Evolutionary conservation across 1,140 invertebrate genomes (phyloP), one percentile per base, ranked within the genome.

Genomic region (Vanessa atalanta): DNA sequence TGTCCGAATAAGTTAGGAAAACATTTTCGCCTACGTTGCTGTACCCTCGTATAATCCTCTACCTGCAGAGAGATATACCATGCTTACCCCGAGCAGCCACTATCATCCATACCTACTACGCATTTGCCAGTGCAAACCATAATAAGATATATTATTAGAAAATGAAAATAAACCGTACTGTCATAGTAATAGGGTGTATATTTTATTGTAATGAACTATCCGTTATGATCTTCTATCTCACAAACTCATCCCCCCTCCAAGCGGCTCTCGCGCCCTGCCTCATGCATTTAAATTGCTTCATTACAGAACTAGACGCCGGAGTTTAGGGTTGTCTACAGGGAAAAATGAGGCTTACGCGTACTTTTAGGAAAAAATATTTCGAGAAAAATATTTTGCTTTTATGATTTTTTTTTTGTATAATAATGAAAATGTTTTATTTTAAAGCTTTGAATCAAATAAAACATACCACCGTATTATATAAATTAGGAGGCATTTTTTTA

Each of bases 201-300:
- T 61, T 53, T 72, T 64, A 20, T 26, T 31, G 70, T 37, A 43
- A 16, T 20, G 65, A 8, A 9, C 6, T 63, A 12, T n/a, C 26
- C 68, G 57, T 83, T 90, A 78, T 3, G 77, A 73, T 75, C 12
- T 82, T 86, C 73, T 73, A 60, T 68, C 70, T 64, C 71, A 71
- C 73, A 67, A 48, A 48, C 66, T 70, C 60, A 75, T 87, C 77
- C 81, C 87, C 89, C 88, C 85, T 85, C 88, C 88, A 89, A 78
- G 75, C 82, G 79, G 71, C 83, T 83, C 86, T 87, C 89, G 87
- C 90, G 90, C 90, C 92, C 91, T 92, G 87, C 91, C 90, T 93
- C 93, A 93, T 93, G 93, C 93, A 93, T 93, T 93, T 93, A 93
- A 93, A 93, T 93, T 93, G 92, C 92, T 93, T 93, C 93, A 93